Evolutionary conservation across 2,888 invertebrate species (phyloP).

Genomic region (Macrophya alboannulata): DNA sequence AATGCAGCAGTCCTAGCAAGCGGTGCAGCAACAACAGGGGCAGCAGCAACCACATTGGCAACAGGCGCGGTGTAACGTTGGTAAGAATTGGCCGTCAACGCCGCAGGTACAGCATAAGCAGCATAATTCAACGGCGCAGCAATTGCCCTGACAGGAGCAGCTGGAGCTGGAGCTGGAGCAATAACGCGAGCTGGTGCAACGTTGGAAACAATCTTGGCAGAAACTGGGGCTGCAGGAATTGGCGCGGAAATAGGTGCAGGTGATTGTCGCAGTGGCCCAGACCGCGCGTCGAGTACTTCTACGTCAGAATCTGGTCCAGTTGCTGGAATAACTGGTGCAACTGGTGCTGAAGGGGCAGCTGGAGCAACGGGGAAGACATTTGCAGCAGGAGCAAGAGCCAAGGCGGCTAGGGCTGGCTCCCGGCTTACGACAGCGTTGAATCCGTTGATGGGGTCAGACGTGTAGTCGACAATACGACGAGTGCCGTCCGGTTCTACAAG

Average conservation of each 20-base stretch:
- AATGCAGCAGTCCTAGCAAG: slow-evolving; percentile 62
- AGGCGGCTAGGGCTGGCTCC: slow-evolving; percentile 68
- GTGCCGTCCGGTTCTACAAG: slow-evolving; percentile 76
- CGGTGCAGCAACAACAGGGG: slow-evolving; percentile 26
- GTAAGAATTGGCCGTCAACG: slow-evolving; percentile 29
- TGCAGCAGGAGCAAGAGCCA: slow-evolving; percentile 78
- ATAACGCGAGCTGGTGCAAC: not conserved
- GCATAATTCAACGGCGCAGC: slow-evolving; percentile 35
- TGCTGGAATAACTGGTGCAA: slow-evolving; percentile 68
- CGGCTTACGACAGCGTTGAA: slow-evolving; percentile 78
- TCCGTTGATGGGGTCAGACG: slow-evolving; percentile 74
- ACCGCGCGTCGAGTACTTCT: slow-evolving; percentile 75
- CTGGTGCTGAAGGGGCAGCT: slow-evolving; percentile 65
- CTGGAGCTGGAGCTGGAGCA: not conserved
- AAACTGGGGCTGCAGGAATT: not conserved
- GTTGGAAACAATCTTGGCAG: not conserved
- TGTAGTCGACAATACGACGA: slow-evolving; percentile 75
- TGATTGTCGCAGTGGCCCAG: slow-evolving; percentile 65
- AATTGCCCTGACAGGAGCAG: slow-evolving; percentile 34
- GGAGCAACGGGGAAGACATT: slow-evolving; percentile 67
- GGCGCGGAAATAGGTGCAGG: slow-evolving; percentile 3
- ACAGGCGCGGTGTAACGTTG: slow-evolving; percentile 37
- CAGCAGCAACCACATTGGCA: slow-evolving; percentile 21
- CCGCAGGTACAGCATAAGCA: slow-evolving; percentile 18
- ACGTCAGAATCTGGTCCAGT: slow-evolving; percentile 77